Evolutionary conservation across 2,797 vertebrate species (phyloP).

Genomic region (Smutsia gigantea): DNA sequence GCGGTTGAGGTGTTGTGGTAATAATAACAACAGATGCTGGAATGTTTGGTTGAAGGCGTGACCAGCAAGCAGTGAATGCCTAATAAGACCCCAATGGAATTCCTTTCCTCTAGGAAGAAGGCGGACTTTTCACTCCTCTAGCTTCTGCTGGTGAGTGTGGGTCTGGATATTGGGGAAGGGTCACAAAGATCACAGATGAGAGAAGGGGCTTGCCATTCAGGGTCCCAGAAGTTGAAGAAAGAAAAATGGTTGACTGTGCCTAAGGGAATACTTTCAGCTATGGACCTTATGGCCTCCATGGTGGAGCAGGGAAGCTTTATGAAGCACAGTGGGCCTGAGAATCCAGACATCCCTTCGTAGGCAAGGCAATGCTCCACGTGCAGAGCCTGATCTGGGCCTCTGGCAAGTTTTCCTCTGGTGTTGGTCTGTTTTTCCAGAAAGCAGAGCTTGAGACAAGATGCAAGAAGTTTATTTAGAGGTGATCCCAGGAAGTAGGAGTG

Average conservation of each 20-base stretch:
- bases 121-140: conserved; percentile 41
- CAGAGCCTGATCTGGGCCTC: background rate
- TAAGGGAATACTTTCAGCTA: background rate
- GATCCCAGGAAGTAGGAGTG: background rate
- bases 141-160: background rate
- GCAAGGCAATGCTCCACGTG: background rate
- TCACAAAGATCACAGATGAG: background rate
- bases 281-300: background rate
- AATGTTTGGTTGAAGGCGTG: conserved; percentile 50
- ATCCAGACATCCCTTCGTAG: background rate
- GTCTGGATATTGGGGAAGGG: background rate
- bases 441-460: background rate
- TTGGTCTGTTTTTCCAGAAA: conserved; percentile 36
- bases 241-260: background rate
- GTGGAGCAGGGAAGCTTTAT: background rate
- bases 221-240: conserved; percentile 11
- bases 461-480: background rate
- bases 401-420: background rate
- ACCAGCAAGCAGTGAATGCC: conserved; percentile 25
- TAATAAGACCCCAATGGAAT: conserved; percentile 55
- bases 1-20: conserved; percentile 31
- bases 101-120: background rate
- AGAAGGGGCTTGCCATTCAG: background rate
- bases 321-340: background rate
- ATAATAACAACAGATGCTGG: conserved; percentile 50